Evolutionary conservation across 2,113 vertebrate species (phyloP).

Genomic region (Ciconia maguari): DNA sequence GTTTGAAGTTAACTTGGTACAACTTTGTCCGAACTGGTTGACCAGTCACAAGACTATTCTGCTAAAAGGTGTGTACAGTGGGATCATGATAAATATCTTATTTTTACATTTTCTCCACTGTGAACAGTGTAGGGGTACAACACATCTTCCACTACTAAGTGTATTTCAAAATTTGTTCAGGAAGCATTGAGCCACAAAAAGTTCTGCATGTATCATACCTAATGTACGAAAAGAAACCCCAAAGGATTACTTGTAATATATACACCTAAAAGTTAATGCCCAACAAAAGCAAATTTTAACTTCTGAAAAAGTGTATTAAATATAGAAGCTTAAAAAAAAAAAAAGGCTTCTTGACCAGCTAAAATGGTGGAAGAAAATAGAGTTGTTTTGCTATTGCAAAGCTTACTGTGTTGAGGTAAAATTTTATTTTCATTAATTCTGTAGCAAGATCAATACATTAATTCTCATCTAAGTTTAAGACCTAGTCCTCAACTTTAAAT

Average conservation of each 20-base stretch:
- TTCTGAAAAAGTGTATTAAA: background rate
- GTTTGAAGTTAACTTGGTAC: background rate
- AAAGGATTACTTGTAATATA: background rate
- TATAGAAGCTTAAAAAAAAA: background rate
- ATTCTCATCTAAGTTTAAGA: background rate
- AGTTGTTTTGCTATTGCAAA: background rate
- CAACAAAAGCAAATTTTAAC: background rate
- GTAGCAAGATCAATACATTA: background rate
- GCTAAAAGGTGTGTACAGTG: background rate
- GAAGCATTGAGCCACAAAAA: background rate
- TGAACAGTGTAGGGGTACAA: background rate
- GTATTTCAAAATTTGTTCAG: background rate
- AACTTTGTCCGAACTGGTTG: background rate
- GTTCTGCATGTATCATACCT: background rate
- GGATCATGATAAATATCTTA: background rate
- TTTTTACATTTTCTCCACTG: background rate
- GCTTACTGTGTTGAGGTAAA: background rate
- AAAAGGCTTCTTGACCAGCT: background rate
- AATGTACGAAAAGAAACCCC: background rate
- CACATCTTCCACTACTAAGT: background rate
- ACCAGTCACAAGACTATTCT: background rate
- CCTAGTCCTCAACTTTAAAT: background rate
- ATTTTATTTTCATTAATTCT: background rate
- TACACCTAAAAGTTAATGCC: background rate
- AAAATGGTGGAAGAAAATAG: background rate